phyloP scores from a whole-genome alignment of 2,113 vertebrate genomes.

The Nycticebus coucang region DNA sequence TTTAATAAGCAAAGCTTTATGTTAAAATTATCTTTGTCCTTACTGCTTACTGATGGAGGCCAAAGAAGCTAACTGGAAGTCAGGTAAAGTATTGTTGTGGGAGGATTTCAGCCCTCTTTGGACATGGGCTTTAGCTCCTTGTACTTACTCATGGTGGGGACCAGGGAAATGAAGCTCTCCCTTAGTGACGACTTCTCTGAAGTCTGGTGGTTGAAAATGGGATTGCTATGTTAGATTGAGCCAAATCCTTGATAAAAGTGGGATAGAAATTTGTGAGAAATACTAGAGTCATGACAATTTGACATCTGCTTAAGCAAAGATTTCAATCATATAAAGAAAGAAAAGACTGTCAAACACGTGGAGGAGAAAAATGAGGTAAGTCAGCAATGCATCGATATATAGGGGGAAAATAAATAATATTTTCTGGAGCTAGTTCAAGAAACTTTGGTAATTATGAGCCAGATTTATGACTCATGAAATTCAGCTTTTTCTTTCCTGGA shows the following conservation, averaged over 20 bases:
- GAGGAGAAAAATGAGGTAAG: conserved; percentile 50
- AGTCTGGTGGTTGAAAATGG: neutral
- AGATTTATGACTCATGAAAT: conserved; percentile 23
- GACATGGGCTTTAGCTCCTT: neutral
- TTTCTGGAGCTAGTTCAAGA: conserved; percentile 50
- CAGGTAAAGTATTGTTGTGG: neutral
- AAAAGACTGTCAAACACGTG: conserved; percentile 46
- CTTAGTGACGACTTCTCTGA: neutral
- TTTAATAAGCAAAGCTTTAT: neutral
- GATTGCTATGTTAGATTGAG: neutral
- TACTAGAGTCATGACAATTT: conserved; percentile 24
- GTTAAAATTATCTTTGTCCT: neutral
- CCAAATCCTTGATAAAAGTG: conserved; percentile 4
- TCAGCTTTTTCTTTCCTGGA: neutral
- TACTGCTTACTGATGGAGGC: neutral
- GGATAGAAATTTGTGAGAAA: neutral
- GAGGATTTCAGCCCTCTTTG: neutral
- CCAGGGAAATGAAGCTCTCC: neutral
- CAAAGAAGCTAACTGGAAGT: neutral
- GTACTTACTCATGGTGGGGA: neutral
- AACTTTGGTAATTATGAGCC: conserved; percentile 30
- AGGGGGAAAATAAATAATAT: conserved; percentile 41
- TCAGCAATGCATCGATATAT: neutral
- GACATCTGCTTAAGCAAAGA: conserved; percentile 32
- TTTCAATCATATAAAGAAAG: conserved; percentile 29